These are phyloP conservation scores for Cryptoprocta ferox DNA, from an alignment of 2,797 vertebrate genomes.

Conservation along the genomic window DNA sequence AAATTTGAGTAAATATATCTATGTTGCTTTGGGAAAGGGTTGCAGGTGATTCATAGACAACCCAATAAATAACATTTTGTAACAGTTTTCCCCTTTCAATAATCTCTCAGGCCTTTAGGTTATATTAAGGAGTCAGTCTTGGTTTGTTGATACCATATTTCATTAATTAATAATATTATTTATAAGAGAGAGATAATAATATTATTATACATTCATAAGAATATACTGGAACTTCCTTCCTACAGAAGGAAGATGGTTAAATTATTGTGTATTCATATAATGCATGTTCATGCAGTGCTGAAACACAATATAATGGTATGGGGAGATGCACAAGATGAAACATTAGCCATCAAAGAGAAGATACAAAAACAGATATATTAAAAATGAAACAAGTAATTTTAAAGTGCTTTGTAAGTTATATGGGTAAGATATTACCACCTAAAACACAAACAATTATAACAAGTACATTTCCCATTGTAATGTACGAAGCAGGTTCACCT, in stretches of 20 bases:
- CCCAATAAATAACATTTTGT: neutral
- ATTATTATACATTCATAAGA: neutral
- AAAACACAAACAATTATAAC: neutral
- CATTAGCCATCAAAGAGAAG: neutral
- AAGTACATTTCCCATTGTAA: neutral
- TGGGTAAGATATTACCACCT: neutral
- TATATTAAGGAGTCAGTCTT: neutral
- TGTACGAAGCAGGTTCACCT: neutral
- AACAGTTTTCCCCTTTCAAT: slow-evolving; percentile 9
- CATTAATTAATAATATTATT: neutral
- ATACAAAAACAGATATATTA: neutral
- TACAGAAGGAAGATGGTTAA: neutral
- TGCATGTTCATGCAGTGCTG: neutral
- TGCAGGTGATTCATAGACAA: slow-evolving; percentile 8
- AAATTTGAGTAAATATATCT: slow-evolving; percentile 19
- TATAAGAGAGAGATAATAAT: neutral
- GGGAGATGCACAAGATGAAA: neutral
- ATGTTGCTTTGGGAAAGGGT: neutral
- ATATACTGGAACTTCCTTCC: neutral
- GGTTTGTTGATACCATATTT: neutral
- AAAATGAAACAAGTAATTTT: neutral
- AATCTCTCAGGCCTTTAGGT: neutral
- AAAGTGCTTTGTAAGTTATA: neutral
- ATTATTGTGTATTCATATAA: neutral
- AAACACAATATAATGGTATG: neutral